Base-by-base conservation (phyloP, 2,888 invertebrate genomes). In the Monopis laevigella region DNA sequence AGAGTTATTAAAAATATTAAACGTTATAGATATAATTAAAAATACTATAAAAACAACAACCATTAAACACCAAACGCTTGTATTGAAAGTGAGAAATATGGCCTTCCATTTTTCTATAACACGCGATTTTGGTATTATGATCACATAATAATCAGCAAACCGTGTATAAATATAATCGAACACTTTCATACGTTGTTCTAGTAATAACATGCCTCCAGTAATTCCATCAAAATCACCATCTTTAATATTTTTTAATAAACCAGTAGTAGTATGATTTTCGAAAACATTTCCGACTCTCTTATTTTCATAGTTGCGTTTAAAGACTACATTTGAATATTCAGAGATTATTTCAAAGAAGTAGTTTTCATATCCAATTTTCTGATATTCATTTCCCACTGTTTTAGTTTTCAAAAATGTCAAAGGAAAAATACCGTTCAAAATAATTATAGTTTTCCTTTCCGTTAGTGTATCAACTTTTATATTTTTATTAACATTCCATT, bases 31-130 rank as follows among this genome's bases (percentile, higher is more conserved):
- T 21, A 36, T 13, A 12, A 36, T 5, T 21, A 21, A 19, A 11
- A 36, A 36, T n/a, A 2, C n/a, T 21, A 36, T 36, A 21, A 36
- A 36, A 13, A 17, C 10, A 14, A 28, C n/a, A 7, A 40, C 8
- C 11, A 40, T 40, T 2, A 28, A 8, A 18, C 27, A 14, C 40
- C 40, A 40, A 5, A 29, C 28, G 5, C 2, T 8, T 28, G 19
- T 3, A 3, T 18, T 29, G 18, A 40, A 40, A 10, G 40, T 40
- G 4, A 40, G 28, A 29, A 40, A 40, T 28, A 40, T 40, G 8
- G 40, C 28, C 29, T 40, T 27, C 40, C 40, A 40, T 29, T 40
- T 40, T 18, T 29, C 28, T 11, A 40, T 40, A 18, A 16, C 26
- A 4, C 10, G 11, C 11, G 40, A 28, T 29, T 40, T 40, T 28